A percentile compares a stretch with the other conserved stretches of the same genome.
Conservation (phyloP, 2,797 vertebrate genomes). For the Hippocampus kuda region DNA sequence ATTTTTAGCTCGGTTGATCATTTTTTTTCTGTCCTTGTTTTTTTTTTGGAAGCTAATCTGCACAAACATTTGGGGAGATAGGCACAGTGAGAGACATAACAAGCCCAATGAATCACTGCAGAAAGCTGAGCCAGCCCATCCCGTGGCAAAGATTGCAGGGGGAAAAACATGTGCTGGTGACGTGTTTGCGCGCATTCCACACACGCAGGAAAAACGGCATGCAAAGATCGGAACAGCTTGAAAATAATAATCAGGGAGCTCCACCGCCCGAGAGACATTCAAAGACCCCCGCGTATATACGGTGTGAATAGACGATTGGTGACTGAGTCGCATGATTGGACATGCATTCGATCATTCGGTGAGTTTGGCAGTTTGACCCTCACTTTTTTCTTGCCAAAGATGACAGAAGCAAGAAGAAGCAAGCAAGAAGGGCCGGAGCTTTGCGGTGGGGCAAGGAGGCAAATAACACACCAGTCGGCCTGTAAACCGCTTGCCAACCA, state of each 20-base stretch:
- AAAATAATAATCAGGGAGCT: not conserved
- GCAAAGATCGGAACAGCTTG: not conserved
- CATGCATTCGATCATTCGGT: slow-evolving; percentile 2
- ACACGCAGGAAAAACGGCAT: not conserved
- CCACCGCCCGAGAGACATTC: too few relatives aligned
- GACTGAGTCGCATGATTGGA: not conserved
- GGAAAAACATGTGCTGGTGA: slow-evolving; percentile 11
- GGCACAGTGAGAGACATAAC: slow-evolving; percentile 20
- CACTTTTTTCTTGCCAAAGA: slow-evolving; percentile 19
- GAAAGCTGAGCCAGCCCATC: slow-evolving; percentile 12
- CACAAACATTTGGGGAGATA: slow-evolving; percentile 29
- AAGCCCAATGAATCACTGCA: slow-evolving; percentile 25
- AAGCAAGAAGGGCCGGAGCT: slow-evolving; percentile 16
- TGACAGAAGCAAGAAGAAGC: slow-evolving; percentile 38
- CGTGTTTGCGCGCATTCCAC: slow-evolving; percentile 3
- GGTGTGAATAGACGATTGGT: not conserved
- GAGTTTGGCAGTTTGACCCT: too few relatives aligned
- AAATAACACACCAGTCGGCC: slow-evolving; percentile 30
- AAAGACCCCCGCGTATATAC: too few relatives aligned
- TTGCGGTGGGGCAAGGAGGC: slow-evolving; percentile 20
- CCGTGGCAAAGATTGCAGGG: slow-evolving; percentile 10
- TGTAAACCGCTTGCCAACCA: slow-evolving; percentile 40
- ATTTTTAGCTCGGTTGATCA: slow-evolving; percentile 44
- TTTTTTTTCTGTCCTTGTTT: slow-evolving; percentile 27
- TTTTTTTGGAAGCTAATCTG: slow-evolving; percentile 41